Base-by-base conservation (phyloP, 2,888 invertebrate genomes). In the Tricholauxania praeusta region DNA sequence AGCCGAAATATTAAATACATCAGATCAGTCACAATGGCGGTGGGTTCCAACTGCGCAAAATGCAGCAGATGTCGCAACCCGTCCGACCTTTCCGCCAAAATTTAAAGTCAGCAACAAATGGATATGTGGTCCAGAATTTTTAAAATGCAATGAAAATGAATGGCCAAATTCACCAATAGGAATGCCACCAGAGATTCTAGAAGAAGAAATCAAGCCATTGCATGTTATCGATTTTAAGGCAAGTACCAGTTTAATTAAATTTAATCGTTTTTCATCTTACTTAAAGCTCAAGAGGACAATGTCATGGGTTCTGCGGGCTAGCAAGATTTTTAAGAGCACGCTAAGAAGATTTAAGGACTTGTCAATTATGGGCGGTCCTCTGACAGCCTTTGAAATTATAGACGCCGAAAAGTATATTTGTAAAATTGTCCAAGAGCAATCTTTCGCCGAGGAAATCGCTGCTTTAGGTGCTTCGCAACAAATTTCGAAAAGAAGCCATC, bases 181-280 rank as follows among this genome's bases (percentile, higher is more conserved):
- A 2, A 8, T 57, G 10, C 57, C 64, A 28, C 52, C 63, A 48
- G 69, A 55, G 7, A 15, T 3, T 5, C 17, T 52, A 12, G 74
- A 72, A 53, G 73, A 73, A 65, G 72, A 75, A 66, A 53, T 72
- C 17, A 63, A 66, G 51, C 12, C 66, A 15, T 60, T 39, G 3
- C 19, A 17, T 5, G 19, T 57, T 17, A 12, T 59, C 49, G 19
- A 32, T 22, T 1, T 47, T 39, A n/a, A 71, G 57, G 72, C 51
- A 72, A 60, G 14, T 51, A 49, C 7, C 12, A 22, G 5, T n/a
- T 64, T 65, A 1, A 47, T 59, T 17, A n/a, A 59, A 47, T 15
- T 63, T 69, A 69, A 69, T 53, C 51, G 65, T 1, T 74, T 74
- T 67, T 74, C 70, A 19, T 66, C 63, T 65, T 73, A 63, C 55